Conservation (phyloP, 2,888 invertebrate species). For the Bruchidius siliquastri region DNA sequence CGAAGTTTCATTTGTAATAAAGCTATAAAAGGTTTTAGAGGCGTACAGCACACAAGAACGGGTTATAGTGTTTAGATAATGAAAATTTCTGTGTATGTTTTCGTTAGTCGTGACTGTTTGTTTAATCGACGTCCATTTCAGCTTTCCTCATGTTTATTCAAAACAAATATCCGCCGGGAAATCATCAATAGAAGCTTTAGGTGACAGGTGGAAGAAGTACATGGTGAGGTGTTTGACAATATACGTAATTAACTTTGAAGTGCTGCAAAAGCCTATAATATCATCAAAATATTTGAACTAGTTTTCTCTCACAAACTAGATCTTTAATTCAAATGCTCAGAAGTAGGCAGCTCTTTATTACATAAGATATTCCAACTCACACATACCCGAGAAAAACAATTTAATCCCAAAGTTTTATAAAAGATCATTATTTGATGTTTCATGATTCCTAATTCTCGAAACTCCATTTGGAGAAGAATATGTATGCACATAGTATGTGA, state of each 20-base stretch:
- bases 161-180: neutral
- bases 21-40: neutral
- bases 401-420: too few species aligned
- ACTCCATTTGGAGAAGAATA: too few species aligned
- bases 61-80: neutral
- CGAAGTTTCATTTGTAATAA: neutral
- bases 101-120: neutral
- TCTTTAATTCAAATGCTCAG: too few species aligned
- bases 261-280: too few species aligned
- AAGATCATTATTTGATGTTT: too few species aligned
- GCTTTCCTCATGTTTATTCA: neutral
- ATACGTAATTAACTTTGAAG: neutral
- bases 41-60: neutral
- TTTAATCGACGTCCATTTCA: neutral
- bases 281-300: too few species aligned
- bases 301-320: too few species aligned
- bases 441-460: too few species aligned
- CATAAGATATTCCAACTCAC: too few species aligned
- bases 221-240: neutral
- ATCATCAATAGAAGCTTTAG: neutral
- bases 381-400: too few species aligned
- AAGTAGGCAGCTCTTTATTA: too few species aligned
- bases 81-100: neutral
- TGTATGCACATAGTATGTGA: too few species aligned
- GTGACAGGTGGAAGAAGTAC: neutral